Evolutionary conservation across 2,888 invertebrate genomes (phyloP), one percentile per base, ranked within the genome.

Genomic region (Peribatodes rhomboidaria): DNA sequence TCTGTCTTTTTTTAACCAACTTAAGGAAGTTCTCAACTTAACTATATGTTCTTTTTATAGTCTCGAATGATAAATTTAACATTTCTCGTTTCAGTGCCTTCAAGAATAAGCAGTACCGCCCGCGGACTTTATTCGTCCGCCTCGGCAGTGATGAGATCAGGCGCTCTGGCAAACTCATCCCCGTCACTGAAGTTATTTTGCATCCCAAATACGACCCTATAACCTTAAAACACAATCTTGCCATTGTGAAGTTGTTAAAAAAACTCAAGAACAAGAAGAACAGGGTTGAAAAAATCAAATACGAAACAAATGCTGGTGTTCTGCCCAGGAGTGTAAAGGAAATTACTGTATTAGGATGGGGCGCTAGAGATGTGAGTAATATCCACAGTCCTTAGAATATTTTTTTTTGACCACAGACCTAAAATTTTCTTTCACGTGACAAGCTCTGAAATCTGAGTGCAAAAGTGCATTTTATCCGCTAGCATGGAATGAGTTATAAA

Each of bases 341-440:
- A 7, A 64, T 86, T 18, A 61, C 70, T 9, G 71, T 84, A 35
- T 53, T 87, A 4, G 87, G 87, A 14, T 87, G 87, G 87, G 86
- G 84, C 1, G 72, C 73, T 2, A 76, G 57, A 59, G 63, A 67
- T 65, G 86, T 85, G 57, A 71, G 75, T 70, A 16, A 13, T 33
- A 33, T 18, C n/a, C n/a, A n/a, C n/a, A n/a, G n/a, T n/a, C n/a
- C n/a, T n/a, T n/a, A n/a, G n/a, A n/a, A n/a, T n/a, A n/a, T n/a
- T n/a, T n/a, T n/a, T n/a, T n/a, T n/a, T n/a, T n/a, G n/a, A n/a
- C n/a, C n/a, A n/a, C n/a, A n/a, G n/a, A n/a, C n/a, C n/a, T n/a
- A n/a, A n/a, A n/a, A n/a, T n/a, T n/a, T n/a, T n/a, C n/a, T n/a
- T n/a, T n/a, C n/a, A n/a, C n/a, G n/a, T n/a, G n/a, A n/a, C n/a